Percentiles rank a stretch among this genome's conserved stretches.
phyloP scores from a whole-genome alignment of 2,113 vertebrate genomes.

The Spermophilus dauricus region DNA sequence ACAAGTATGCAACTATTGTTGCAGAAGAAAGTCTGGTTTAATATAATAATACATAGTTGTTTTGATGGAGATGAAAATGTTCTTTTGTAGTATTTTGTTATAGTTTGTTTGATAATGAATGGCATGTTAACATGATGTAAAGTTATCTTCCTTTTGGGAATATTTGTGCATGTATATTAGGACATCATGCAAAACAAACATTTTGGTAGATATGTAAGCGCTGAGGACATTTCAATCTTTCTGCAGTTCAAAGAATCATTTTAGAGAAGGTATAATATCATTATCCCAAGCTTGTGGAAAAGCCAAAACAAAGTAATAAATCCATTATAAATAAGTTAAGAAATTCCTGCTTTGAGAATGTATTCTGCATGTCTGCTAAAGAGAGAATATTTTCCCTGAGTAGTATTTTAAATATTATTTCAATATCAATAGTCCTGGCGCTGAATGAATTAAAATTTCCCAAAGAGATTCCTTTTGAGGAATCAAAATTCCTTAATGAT shows the following conservation, averaged over 20 bases:
- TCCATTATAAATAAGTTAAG: not conserved
- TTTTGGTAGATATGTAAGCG: not conserved
- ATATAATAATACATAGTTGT: not conserved
- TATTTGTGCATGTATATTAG: not conserved
- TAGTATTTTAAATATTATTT: not conserved
- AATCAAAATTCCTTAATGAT: not conserved
- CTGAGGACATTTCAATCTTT: not conserved
- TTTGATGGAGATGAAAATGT: not conserved
- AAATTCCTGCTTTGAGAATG: not conserved
- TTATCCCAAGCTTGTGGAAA: not conserved
- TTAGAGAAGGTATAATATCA: not conserved
- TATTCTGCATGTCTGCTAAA: not conserved
- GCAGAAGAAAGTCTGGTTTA: not conserved
- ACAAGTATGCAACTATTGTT: not conserved
- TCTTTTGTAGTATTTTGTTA: not conserved
- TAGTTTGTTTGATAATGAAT: not conserved
- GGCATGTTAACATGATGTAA: not conserved
- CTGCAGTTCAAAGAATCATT: not conserved
- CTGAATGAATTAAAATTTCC: not conserved
- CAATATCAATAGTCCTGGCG: not conserved
- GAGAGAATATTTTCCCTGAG: not conserved
- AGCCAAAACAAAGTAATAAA: not conserved
- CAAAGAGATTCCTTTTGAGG: too few species aligned
- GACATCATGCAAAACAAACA: not conserved
- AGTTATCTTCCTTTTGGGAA: not conserved